Evolutionary conservation across 1,140 invertebrate genomes (phyloP).

Genomic region (Micrasema longulum): DNA sequence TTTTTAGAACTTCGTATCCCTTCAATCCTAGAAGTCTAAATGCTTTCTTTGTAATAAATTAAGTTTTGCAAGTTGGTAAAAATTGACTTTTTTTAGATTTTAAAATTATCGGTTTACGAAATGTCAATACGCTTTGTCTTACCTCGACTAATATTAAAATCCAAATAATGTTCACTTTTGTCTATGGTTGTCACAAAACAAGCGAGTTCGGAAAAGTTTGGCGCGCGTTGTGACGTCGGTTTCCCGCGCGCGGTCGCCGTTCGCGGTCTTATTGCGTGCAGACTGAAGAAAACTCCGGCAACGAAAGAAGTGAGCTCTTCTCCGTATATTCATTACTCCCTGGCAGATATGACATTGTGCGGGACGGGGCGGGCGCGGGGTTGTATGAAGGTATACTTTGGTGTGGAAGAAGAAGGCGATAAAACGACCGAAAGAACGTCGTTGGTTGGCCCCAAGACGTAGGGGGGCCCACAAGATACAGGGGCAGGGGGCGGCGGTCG

Average conservation of each 20-base stretch:
- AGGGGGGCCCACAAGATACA: constrained; percentile 42
- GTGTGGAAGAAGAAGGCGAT: constrained; percentile 56
- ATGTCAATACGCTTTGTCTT: no score
- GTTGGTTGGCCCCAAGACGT: constrained; percentile 56
- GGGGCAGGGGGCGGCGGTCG: constrained; percentile 51
- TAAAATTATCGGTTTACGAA: no score
- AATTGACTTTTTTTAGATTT: no score
- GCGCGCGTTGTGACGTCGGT: constrained; percentile 25
- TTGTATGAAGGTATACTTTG: constrained; percentile 50
- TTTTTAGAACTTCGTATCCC: no score
- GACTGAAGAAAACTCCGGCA: constrained; percentile 43
- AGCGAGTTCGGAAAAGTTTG: constrained; percentile 13
- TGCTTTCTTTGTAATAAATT: no score
- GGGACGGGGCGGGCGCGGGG: constrained; percentile 24
- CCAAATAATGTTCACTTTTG: neutral
- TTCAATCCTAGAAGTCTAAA: no score
- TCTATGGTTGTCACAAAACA: neutral
- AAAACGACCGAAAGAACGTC: constrained; percentile 56
- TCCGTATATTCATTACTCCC: constrained; percentile 52
- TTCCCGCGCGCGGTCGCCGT: constrained; percentile 32
- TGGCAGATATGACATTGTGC: constrained; percentile 48
- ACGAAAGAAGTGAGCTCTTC: constrained; percentile 49
- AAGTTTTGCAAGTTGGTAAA: no score
- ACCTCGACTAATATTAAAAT: no score
- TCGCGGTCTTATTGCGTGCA: constrained; percentile 28